phyloP scores from a whole-genome alignment of 2,797 vertebrate species.

The Poecilia velifera region DNA sequence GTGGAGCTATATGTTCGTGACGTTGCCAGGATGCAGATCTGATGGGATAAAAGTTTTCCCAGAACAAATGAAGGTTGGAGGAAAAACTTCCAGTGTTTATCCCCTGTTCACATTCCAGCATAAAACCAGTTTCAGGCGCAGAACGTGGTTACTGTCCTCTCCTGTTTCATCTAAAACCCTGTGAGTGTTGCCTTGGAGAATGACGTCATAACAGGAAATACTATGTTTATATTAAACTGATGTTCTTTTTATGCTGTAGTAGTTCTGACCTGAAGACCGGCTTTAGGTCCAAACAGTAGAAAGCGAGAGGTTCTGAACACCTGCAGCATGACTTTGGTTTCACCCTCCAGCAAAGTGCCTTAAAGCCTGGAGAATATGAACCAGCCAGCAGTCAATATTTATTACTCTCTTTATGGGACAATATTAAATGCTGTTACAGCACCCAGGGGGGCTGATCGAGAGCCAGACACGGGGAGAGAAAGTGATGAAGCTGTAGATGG shows the following conservation, averaged over 20 bases:
- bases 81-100: not conserved
- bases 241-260: not conserved
- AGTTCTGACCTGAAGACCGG: conserved; percentile 12
- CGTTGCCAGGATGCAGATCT: conserved; percentile 43
- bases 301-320: conserved; percentile 48
- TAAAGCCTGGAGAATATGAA: conserved; percentile 73
- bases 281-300: conserved; percentile 14
- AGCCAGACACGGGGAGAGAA: conserved; percentile 37
- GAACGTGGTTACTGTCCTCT: not conserved
- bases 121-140: not conserved
- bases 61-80: not conserved
- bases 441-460: conserved; percentile 57
- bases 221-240: not conserved
- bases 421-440: conserved; percentile 80
- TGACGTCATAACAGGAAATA: not conserved
- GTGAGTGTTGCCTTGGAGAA: not conserved
- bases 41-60: conserved; percentile 30
- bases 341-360: conserved; percentile 58
- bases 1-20: conserved; percentile 24
- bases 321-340: conserved; percentile 66
- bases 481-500: conserved; percentile 39
- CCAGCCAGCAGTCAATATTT: conserved; percentile 78
- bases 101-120: not conserved
- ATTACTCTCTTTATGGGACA: conserved; percentile 81
- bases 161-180: not conserved